Percentiles rank a stretch among this genome's conserved stretches.
These are phyloP conservation scores for Metalampra italica DNA, from an alignment of 2,888 invertebrate genomes.

Conservation along the genomic window DNA sequence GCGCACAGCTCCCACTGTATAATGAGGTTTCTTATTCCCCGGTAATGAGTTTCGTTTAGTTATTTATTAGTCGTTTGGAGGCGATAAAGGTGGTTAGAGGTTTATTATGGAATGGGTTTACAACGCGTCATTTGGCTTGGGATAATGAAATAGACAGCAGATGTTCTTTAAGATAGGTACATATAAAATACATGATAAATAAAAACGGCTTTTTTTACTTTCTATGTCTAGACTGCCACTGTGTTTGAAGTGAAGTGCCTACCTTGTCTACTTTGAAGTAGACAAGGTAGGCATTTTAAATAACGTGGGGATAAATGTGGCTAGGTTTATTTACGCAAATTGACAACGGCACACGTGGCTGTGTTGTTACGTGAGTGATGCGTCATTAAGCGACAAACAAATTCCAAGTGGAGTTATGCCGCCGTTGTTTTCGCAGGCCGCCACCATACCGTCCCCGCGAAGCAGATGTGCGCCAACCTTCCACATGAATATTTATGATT, in stretches of 20 bases:
- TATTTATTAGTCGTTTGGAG: conserved; percentile 38
- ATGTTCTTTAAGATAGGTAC: too few relatives aligned
- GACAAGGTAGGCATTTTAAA: too few relatives aligned
- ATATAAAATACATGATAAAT: too few relatives aligned
- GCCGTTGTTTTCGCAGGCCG: conserved; percentile 11
- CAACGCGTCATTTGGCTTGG: not conserved
- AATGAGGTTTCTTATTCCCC: conserved; percentile 59
- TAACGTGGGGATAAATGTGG: too few relatives aligned
- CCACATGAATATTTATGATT: conserved; percentile 47
- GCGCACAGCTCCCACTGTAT: conserved; percentile 41
- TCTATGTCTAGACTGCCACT: too few relatives aligned
- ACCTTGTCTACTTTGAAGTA: too few relatives aligned
- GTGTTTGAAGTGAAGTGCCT: too few relatives aligned
- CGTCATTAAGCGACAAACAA: conserved; percentile 26
- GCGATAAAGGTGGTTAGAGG: conserved; percentile 16
- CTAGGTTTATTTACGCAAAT: conserved; percentile 13
- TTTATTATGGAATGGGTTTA: not conserved
- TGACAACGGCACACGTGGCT: conserved; percentile 14
- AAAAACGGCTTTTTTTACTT: too few relatives aligned
- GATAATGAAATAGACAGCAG: not conserved
- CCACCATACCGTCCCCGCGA: conserved; percentile 14
- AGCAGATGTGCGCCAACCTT: conserved; percentile 34
- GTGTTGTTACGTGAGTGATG: conserved; percentile 18
- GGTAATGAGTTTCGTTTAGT: conserved; percentile 53
- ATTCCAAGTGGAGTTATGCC: conserved; percentile 18